Percentiles rank a stretch among this genome's conserved stretches.
Conservation (phyloP, 2,113 vertebrate species). For the Anolis carolinensis region DNA sequence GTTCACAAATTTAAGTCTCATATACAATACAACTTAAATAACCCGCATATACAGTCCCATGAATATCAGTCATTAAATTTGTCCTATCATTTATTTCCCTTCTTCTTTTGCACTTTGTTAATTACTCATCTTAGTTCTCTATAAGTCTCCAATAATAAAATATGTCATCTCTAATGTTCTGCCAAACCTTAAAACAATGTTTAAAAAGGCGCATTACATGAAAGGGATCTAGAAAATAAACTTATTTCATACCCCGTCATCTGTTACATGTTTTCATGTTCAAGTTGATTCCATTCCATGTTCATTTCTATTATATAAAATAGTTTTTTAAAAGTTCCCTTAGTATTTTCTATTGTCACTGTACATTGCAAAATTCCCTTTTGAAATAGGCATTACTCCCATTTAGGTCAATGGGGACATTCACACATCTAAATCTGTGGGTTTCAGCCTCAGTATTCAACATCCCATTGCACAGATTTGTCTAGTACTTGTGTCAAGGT, state of each 20-base stretch:
- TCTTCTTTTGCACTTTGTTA: background rate
- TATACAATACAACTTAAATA: background rate
- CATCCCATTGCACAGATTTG: background rate
- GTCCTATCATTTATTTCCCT: background rate
- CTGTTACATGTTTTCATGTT: background rate
- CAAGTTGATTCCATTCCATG: background rate
- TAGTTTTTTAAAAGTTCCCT: background rate
- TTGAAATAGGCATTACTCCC: fast-evolving
- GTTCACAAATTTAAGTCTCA: background rate
- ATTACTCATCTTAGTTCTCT: background rate
- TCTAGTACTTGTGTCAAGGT: background rate
- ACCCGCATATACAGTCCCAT: background rate
- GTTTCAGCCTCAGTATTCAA: background rate
- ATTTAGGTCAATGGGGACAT: background rate
- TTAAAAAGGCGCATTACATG: background rate
- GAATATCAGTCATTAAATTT: background rate
- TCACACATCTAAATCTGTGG: background rate
- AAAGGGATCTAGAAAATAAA: background rate
- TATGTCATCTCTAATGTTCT: background rate
- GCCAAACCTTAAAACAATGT: background rate
- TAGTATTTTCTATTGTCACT: conserved; percentile 4
- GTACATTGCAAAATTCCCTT: conserved; percentile 16
- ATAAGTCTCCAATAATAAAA: background rate
- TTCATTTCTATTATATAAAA: background rate
- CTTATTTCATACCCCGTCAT: background rate